Conservation (phyloP, 2,113 vertebrate species). For the Tretioscincus oriximinensis region DNA sequence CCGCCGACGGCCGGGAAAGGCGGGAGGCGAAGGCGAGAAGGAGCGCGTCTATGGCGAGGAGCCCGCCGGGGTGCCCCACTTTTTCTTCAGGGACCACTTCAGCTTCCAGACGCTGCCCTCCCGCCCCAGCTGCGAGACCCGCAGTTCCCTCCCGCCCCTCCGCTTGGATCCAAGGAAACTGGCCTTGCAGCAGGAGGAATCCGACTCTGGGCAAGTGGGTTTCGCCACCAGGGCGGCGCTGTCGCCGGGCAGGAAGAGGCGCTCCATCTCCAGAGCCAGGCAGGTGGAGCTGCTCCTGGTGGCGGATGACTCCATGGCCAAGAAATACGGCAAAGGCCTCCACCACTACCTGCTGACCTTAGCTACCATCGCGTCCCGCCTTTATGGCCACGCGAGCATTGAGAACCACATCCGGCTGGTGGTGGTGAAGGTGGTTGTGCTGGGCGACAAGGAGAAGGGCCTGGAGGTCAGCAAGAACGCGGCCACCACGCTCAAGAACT, state of each 20-base stretch:
- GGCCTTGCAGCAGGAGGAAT: background rate
- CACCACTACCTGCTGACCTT: slow-evolving; percentile 94
- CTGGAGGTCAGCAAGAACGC: slow-evolving; percentile 91
- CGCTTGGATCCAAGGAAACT: background rate
- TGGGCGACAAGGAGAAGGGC: slow-evolving; percentile 85
- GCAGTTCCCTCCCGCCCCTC: slow-evolving; percentile 37
- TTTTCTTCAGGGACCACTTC: slow-evolving; percentile 84
- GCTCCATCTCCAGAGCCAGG: slow-evolving; percentile 88
- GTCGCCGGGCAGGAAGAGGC: slow-evolving; percentile 53
- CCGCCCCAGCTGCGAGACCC: slow-evolving; percentile 70
- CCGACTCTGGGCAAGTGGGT: background rate
- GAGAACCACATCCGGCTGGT: slow-evolving; percentile 94
- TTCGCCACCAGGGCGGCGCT: slow-evolving; percentile 21
- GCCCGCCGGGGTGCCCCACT: slow-evolving; percentile 74
- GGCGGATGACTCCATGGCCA: slow-evolving; percentile 89
- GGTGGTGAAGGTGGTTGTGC: slow-evolving; percentile 86
- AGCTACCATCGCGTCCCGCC: slow-evolving; percentile 89
- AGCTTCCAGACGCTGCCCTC: slow-evolving; percentile 79
- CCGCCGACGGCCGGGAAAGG: slow-evolving; percentile 10
- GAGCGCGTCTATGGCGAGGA: slow-evolving; percentile 73
- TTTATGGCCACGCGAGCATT: slow-evolving; percentile 95
- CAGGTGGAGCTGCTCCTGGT: slow-evolving; percentile 96
- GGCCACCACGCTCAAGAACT: slow-evolving; percentile 92
- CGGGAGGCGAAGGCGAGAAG: slow-evolving; percentile 56
- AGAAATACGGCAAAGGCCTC: slow-evolving; percentile 89